phyloP scores from a whole-genome alignment of 2,113 vertebrate genomes.

The Alligator mississippiensis region DNA sequence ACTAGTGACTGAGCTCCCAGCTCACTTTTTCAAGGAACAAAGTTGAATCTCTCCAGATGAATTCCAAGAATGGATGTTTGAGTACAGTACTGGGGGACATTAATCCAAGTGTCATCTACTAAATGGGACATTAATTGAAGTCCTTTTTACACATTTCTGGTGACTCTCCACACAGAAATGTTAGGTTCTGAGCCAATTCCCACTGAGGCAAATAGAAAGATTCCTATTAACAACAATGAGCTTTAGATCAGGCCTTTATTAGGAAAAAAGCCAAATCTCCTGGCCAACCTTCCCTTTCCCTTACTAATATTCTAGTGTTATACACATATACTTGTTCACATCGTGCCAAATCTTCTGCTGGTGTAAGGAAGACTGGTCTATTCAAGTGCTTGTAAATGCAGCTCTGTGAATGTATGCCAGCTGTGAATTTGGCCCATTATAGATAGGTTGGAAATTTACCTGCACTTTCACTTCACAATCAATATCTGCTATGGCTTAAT shows the following conservation, averaged over 20 bases:
- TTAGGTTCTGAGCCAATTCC: background rate
- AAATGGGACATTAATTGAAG: background rate
- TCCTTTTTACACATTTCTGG: background rate
- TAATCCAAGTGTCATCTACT: background rate
- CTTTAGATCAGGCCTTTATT: background rate
- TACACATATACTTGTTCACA: background rate
- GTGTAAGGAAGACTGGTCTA: background rate
- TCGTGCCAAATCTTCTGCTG: background rate
- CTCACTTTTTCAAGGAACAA: background rate
- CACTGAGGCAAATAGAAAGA: background rate
- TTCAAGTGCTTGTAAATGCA: background rate
- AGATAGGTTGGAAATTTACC: conserved; percentile 16
- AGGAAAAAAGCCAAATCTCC: background rate
- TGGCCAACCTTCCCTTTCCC: background rate
- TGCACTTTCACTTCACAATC: background rate
- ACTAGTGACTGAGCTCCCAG: background rate
- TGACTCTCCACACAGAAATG: background rate
- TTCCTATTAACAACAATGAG: background rate
- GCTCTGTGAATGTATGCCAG: background rate
- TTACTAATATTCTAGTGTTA: background rate
- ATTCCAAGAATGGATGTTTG: background rate
- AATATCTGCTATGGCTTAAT: conserved; percentile 11
- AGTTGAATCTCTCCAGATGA: background rate
- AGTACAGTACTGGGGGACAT: background rate
- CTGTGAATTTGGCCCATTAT: background rate